phyloP scores from a whole-genome alignment of 2,113 vertebrate species.

The Heptranchias perlo region DNA sequence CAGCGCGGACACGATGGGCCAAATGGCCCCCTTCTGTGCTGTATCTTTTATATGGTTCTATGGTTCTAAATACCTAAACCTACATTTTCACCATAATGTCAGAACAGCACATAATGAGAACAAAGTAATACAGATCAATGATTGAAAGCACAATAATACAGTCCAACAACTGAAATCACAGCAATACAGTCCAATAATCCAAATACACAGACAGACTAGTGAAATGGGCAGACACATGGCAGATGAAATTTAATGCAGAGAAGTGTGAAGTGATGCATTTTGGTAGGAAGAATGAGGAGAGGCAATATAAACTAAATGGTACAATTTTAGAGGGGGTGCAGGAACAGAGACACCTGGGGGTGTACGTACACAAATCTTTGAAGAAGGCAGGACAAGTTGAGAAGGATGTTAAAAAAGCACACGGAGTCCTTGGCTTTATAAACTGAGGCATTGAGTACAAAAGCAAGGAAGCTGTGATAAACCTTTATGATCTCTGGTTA shows the following conservation, averaged over 20 bases:
- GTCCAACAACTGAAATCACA: too few relatives aligned
- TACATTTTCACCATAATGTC: too few relatives aligned
- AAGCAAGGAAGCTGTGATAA: neutral
- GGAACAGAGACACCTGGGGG: neutral
- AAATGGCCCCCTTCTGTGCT: too few relatives aligned
- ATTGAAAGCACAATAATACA: too few relatives aligned
- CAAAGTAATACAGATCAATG: too few relatives aligned
- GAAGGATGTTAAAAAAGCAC: neutral
- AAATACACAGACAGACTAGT: neutral
- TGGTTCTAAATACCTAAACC: too few relatives aligned
- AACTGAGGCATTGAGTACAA: neutral
- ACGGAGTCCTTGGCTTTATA: neutral
- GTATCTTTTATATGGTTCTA: too few relatives aligned
- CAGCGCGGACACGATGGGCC: too few relatives aligned
- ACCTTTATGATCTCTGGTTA: neutral
- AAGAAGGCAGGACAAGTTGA: neutral
- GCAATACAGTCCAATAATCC: too few relatives aligned
- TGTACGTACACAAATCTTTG: neutral
- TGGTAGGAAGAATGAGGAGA: neutral
- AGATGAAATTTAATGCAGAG: neutral
- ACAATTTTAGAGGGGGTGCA: neutral
- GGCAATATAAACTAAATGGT: neutral
- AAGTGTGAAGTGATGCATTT: neutral
- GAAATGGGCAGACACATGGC: neutral
- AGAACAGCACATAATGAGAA: too few relatives aligned